phyloP scores from a whole-genome alignment of 2,113 vertebrate species.

The Gopherus evgoodei region DNA sequence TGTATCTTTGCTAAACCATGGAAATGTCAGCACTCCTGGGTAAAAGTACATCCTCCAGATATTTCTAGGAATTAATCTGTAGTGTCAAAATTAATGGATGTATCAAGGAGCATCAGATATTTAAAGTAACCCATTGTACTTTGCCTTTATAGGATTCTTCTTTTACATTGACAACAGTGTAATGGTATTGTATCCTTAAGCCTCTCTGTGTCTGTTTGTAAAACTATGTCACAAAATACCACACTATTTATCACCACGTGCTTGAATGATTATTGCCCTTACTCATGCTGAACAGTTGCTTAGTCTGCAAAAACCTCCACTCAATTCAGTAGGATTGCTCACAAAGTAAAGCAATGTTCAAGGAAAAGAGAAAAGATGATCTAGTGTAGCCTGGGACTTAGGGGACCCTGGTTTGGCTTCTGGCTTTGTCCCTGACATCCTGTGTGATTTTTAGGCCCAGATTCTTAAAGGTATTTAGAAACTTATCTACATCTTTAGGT shows the following conservation, averaged over 20 bases:
- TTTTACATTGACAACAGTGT: background rate
- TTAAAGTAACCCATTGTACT: background rate
- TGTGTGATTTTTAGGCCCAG: background rate
- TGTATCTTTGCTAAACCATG: background rate
- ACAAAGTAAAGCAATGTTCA: background rate
- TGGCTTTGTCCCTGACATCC: background rate
- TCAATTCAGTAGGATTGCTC: background rate
- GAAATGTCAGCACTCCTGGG: background rate
- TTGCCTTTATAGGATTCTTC: background rate
- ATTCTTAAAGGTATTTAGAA: background rate
- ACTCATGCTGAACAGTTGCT: background rate
- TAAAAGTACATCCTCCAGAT: background rate
- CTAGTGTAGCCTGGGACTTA: background rate
- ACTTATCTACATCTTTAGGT: background rate
- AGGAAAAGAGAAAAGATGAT: background rate
- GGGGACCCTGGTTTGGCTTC: background rate
- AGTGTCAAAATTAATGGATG: background rate
- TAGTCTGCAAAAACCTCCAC: background rate
- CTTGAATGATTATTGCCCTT: background rate
- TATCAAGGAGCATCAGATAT: background rate
- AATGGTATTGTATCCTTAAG: background rate
- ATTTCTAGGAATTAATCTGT: background rate
- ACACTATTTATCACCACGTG: background rate
- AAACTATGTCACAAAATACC: background rate
- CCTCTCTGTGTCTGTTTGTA: background rate